These are phyloP conservation scores for Papio anubis DNA, from an alignment of 2,113 vertebrate species.

Conservation along the genomic window DNA sequence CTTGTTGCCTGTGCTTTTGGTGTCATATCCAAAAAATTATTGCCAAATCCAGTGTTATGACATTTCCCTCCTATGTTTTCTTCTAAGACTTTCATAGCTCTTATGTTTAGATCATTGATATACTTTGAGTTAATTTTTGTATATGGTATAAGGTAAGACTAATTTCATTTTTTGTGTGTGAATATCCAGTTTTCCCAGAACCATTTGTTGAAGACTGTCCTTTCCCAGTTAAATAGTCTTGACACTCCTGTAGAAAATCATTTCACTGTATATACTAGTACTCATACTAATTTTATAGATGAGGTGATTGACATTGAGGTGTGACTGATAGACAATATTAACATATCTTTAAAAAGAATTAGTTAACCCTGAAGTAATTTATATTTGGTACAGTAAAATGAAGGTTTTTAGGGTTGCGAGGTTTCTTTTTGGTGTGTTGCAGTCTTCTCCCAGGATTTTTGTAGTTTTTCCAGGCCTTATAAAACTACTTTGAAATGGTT, in stretches of 20 bases:
- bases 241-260: neutral
- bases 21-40: neutral
- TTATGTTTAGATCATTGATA: neutral
- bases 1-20: neutral
- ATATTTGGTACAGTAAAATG: neutral
- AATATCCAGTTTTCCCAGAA: neutral
- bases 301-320: neutral
- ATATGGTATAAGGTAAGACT: neutral
- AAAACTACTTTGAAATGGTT: neutral
- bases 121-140: neutral
- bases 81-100: neutral
- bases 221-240: neutral
- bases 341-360: neutral
- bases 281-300: neutral
- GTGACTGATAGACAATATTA: neutral
- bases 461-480: neutral
- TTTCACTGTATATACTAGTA: neutral
- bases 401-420: neutral
- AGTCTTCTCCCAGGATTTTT: neutral
- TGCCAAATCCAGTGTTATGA: neutral
- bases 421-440: neutral
- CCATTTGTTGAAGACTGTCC: neutral
- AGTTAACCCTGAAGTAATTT: neutral
- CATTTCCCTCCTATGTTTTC: neutral
- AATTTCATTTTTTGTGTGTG: neutral